Evolutionary conservation across 2,888 invertebrate genomes (phyloP).

Genomic region (Spilosoma lubricipeda): DNA sequence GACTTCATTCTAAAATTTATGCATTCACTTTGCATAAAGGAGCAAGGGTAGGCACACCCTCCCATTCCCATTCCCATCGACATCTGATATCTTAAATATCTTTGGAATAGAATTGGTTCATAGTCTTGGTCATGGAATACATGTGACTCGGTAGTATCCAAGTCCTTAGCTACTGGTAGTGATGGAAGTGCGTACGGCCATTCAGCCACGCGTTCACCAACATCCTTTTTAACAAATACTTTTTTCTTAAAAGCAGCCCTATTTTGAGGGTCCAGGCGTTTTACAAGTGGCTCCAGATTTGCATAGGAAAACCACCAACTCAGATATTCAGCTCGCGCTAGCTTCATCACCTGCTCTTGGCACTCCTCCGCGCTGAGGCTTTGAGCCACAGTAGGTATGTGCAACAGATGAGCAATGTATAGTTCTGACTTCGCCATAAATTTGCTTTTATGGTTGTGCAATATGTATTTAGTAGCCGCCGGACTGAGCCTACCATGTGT

Average conservation of each 20-base stretch:
- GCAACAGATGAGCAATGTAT: constrained; percentile 60
- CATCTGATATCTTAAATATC: background rate
- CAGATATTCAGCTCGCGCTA: constrained; percentile 66
- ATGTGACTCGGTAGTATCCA: background rate
- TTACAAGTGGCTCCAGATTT: constrained; percentile 65
- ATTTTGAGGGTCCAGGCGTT: constrained; percentile 55
- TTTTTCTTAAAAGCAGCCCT: constrained; percentile 59
- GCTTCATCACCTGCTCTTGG: constrained; percentile 56
- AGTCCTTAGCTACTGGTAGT: constrained; percentile 21
- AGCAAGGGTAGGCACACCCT: background rate
- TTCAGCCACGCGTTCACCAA: constrained; percentile 51
- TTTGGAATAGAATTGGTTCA: constrained; percentile 7
- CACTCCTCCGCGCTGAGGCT: constrained; percentile 60
- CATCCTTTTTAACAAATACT: constrained; percentile 62
- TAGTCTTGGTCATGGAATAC: constrained; percentile 19
- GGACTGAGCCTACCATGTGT: constrained; percentile 47
- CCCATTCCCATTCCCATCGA: background rate
- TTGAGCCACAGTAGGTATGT: constrained; percentile 59
- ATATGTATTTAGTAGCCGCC: constrained; percentile 57
- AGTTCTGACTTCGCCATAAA: constrained; percentile 63
- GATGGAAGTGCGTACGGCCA: constrained; percentile 59
- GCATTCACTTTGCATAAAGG: background rate
- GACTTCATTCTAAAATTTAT: constrained; percentile 22
- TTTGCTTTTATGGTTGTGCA: constrained; percentile 59
- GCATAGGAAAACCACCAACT: constrained; percentile 60